These are phyloP conservation scores for Pelochelys cantorii DNA, from an alignment of 2,797 vertebrate genomes.

Conservation along the genomic window DNA sequence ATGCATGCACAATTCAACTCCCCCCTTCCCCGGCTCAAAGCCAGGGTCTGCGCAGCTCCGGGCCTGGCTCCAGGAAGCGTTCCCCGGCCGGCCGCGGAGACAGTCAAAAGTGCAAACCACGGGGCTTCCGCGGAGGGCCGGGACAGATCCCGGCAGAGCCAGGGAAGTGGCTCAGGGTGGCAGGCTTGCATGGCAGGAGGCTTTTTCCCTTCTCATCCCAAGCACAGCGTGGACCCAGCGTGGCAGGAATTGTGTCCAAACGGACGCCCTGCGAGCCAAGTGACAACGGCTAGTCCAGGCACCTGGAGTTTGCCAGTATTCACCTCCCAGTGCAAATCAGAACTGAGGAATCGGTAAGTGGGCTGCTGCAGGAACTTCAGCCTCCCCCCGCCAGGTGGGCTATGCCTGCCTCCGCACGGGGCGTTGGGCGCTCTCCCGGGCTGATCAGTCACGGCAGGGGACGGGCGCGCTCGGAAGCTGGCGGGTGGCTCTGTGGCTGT, in stretches of 20 bases:
- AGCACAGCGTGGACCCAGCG: background rate
- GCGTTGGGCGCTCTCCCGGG: too few species aligned
- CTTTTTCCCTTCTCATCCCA: background rate
- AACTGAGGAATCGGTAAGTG: background rate
- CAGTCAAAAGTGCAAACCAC: fast-evolving
- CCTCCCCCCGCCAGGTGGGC: too few species aligned
- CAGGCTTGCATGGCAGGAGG: background rate
- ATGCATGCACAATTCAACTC: too few species aligned
- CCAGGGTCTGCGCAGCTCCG: fast-evolving
- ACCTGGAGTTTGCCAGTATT: background rate
- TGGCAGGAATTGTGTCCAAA: background rate
- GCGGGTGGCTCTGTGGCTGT: background rate
- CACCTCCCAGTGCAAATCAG: background rate
- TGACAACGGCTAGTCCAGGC: fast-evolving
- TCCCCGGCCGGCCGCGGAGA: fast-evolving
- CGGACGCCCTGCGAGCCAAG: fast-evolving
- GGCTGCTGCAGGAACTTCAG: background rate
- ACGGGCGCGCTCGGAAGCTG: fast-evolving
- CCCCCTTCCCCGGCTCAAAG: fast-evolving
- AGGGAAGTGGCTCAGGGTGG: background rate
- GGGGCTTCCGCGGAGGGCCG: fast-evolving
- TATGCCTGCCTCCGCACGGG: too few species aligned
- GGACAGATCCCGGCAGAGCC: background rate
- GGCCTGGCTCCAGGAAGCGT: fast-evolving
- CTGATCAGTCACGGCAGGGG: background rate